phyloP scores from a whole-genome alignment of 2,797 vertebrate species.

The Ataeniobius toweri region DNA sequence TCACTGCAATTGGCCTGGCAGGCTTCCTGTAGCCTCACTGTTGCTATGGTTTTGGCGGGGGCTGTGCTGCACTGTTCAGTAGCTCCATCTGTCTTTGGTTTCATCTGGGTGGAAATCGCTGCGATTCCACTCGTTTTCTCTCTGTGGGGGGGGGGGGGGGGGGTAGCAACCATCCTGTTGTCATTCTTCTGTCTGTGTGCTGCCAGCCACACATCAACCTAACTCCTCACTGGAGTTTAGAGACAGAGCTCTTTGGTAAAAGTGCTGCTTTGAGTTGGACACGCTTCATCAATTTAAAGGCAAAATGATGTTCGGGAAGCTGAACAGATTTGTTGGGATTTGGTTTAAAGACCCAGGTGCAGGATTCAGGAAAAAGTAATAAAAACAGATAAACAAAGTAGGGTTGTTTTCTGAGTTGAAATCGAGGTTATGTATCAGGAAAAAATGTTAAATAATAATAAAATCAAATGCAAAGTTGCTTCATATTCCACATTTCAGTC shows the following conservation, averaged over 20 bases:
- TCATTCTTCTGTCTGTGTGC: slow-evolving; percentile 49
- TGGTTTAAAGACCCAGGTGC: slow-evolving; percentile 59
- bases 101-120: slow-evolving; percentile 68
- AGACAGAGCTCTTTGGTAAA: slow-evolving; percentile 41
- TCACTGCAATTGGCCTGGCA: slow-evolving; percentile 64
- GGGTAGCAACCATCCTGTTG: slow-evolving; percentile 61
- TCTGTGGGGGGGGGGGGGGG: slow-evolving; percentile 54
- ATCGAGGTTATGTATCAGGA: slow-evolving; percentile 18
- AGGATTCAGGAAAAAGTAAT: slow-evolving; percentile 24
- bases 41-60: slow-evolving; percentile 73
- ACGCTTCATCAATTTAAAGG: slow-evolving; percentile 52
- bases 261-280: slow-evolving; percentile 48
- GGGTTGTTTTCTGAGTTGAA: slow-evolving; percentile 26
- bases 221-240: slow-evolving; percentile 44
- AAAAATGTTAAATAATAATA: slow-evolving; percentile 38
- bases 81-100: slow-evolving; percentile 74
- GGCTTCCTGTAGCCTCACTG: slow-evolving; percentile 64
- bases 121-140: slow-evolving; percentile 72
- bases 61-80: slow-evolving; percentile 56
- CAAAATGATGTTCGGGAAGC: slow-evolving; percentile 49
- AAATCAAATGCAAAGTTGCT: slow-evolving; percentile 9
- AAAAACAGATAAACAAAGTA: slow-evolving; percentile 41
- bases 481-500: slow-evolving; percentile 16
- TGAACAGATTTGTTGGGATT: slow-evolving; percentile 43
- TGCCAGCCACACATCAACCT: slow-evolving; percentile 49